A percentile compares a stretch with the other conserved stretches of the same genome.
phyloP scores from a whole-genome alignment of 2,797 vertebrate genomes.

The Cossypha caffra region DNA sequence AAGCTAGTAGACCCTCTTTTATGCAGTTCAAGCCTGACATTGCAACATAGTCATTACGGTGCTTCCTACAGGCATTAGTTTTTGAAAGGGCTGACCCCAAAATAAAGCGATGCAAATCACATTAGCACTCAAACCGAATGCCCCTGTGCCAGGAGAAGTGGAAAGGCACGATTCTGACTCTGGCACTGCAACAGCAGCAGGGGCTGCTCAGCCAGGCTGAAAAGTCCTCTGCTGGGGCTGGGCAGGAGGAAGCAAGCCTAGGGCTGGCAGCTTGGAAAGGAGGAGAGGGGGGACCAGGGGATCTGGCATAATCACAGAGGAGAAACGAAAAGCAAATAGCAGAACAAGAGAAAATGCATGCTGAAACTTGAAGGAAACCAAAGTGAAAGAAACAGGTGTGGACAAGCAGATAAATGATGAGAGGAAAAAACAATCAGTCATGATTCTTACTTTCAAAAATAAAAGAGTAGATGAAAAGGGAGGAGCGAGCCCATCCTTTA shows the following conservation, averaged over 20 bases:
- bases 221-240: not conserved
- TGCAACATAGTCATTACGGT: not conserved
- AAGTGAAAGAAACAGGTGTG: slow-evolving; percentile 59
- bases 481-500: not conserved
- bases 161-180: not conserved
- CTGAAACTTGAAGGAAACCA: slow-evolving; percentile 44
- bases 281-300: not conserved
- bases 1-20: slow-evolving; percentile 11
- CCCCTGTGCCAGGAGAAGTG: accelerated
- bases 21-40: not conserved
- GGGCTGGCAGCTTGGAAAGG: not conserved
- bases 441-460: slow-evolving; percentile 43
- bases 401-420: slow-evolving; percentile 10
- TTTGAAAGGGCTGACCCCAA: slow-evolving; percentile 7
- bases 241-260: not conserved
- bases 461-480: slow-evolving; percentile 28
- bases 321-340: not conserved
- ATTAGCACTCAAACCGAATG: accelerated
- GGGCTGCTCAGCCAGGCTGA: not conserved
- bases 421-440: not conserved
- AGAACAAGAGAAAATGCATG: slow-evolving; percentile 1
- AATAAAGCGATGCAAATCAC: not conserved
- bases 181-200: not conserved
- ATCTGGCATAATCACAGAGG: not conserved
- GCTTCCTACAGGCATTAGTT: not conserved